Base-by-base conservation (phyloP, 2,888 invertebrate species). In the Tineola bisselliella region DNA sequence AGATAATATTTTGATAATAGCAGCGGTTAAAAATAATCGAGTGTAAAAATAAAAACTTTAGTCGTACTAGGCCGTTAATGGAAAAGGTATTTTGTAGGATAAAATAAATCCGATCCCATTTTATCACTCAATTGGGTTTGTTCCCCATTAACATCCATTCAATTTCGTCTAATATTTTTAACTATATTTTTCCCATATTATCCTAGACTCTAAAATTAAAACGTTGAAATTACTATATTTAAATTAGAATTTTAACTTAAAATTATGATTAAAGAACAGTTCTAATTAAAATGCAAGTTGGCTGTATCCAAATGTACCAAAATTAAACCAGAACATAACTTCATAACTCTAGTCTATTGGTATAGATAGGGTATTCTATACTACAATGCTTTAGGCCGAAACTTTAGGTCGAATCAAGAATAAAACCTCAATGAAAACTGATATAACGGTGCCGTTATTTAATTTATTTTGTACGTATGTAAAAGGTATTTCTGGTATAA, bases 81-180 rank as follows among this genome's bases (percentile, higher is more conserved):
- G 48, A 48, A 48, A 48, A 48, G 48, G 48, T 17, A 48, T 48
- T 48, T 48, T 48, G 48, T 48, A 6, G 48, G 48, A 17, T 48
- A 17, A 48, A 48, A 48, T 17, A 17, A 48, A 48, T 48, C 48
- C 48, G 15, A 48, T 15, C 48, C 13, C 15, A 48, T 15, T 48
- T 48, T 17, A 48, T 38, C 38, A 38, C 38, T 38, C 38, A n/a
- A 38, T 38, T 38, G n/a, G n/a, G 38, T 10, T 38, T 38, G 10
- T 38, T 10, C 10, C 38, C 38, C 10, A 38, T 38, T 38, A 10
- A n/a, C 2, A 3, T 10, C 38, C 10, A 38, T 38, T 38, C 38
- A n/a, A 38, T n/a, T n/a, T 38, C 6, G 38, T 6, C 38, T 3
- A 12, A 38, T 38, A 25, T 25, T n/a, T n/a, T n/a, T n/a, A n/a